Evolutionary conservation across 2,888 invertebrate genomes (phyloP).

Genomic region (Anagyrus pseudococci): DNA sequence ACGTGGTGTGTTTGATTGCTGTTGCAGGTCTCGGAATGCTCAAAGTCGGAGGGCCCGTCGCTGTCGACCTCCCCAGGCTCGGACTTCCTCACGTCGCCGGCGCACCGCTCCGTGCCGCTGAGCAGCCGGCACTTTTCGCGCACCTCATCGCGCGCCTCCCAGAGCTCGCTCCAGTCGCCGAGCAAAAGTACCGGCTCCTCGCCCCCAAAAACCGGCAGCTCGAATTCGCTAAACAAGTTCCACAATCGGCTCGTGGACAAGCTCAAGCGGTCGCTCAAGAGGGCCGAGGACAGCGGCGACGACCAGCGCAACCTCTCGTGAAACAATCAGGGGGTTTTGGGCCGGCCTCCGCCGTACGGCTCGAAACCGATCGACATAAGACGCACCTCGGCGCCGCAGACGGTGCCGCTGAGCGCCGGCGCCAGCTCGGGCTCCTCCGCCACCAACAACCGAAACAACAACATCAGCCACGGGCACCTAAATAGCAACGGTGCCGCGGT

Average conservation of each 20-base stretch:
- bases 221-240: slow-evolving; percentile 76
- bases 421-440: no score
- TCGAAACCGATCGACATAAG: slow-evolving; percentile 59
- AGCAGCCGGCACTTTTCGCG: slow-evolving; percentile 70
- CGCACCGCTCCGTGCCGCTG: slow-evolving; percentile 74
- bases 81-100: slow-evolving; percentile 66
- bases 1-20: no score
- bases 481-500: no score
- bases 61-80: slow-evolving; percentile 72
- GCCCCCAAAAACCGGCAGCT: slow-evolving; percentile 68
- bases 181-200: slow-evolving; percentile 73
- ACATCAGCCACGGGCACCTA: slow-evolving; percentile 28
- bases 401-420: slow-evolving; percentile 25
- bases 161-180: slow-evolving; percentile 71
- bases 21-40: slow-evolving; percentile 71
- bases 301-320: slow-evolving; percentile 61
- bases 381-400: slow-evolving; percentile 56
- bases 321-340: slow-evolving; percentile 58
- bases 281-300: slow-evolving; percentile 65
- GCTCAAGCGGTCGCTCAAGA: slow-evolving; percentile 74
- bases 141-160: slow-evolving; percentile 69
- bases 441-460: slow-evolving; percentile 14
- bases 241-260: slow-evolving; percentile 82
- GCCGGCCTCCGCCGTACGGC: slow-evolving; percentile 54
- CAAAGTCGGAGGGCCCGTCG: slow-evolving; percentile 77